Base-by-base conservation (phyloP, 2,888 invertebrate genomes). In the Scaptomyza tumidula region DNA sequence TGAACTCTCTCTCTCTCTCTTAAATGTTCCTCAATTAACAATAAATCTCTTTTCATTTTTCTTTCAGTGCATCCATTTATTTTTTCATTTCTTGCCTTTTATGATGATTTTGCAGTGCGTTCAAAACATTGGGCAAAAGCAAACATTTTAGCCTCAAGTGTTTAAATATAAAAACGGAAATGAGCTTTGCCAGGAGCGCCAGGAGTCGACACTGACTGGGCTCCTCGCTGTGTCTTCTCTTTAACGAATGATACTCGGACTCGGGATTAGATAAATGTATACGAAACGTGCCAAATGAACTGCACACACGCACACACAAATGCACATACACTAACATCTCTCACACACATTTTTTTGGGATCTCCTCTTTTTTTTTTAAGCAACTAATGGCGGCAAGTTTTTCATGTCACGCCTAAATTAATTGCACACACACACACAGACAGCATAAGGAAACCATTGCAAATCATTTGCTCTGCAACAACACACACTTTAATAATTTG, bases 61-160 rank as follows among this genome's bases (percentile, higher is more conserved):
- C n/a, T 49, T 35, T 10, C 35, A 50, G 50, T 50, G 50, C 35
- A 64, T 59, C 65, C 74, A 70, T 87, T 82, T 83, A 78, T 86
- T 88, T 83, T 80, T 78, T 83, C 71, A 80, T 86, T 84, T 78
- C 87, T 72, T 83, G 71, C 70, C 68, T 83, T 86, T 86, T 81
- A 68, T 86, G 83, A 79, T 81, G 83, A 86, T 73, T 86, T 73
- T 68, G 76, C 80, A 84, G 54, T 77, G 82, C 52, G 48, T 5
- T 33, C 31, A 48, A 63, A 45, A 71, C 71, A 73, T 73, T 75
- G 73, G 73, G 78, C 49, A 78, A 86, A 86, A 76, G 85, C 79
- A 88, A 88, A 86, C 88, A 85, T 85, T 85, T 85, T 88, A 80
- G 85, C 86, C 84, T 80, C 84, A 80, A 85, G 84, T 85, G 86